These are phyloP conservation scores for Pachliopta kotzebuea DNA, from an alignment of 2,888 invertebrate genomes.

Conservation along the genomic window DNA sequence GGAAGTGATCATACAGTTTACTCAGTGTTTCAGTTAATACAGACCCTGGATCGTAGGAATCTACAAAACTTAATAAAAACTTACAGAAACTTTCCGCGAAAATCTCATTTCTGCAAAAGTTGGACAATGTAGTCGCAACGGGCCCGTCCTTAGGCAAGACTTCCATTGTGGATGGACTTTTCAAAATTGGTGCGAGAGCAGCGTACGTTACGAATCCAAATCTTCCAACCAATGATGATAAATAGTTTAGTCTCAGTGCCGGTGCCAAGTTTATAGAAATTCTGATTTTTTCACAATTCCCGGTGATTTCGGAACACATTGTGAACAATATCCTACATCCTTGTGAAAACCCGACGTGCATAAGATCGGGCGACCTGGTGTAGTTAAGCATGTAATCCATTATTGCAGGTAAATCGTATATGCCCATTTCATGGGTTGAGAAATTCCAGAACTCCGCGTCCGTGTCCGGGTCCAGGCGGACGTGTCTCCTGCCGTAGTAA, in stretches of 20 bases:
- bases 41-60: conserved; percentile 52
- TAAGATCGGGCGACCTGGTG: conserved; percentile 47
- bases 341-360: conserved; percentile 86
- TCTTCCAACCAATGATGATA: conserved; percentile 50
- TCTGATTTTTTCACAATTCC: conserved; percentile 82
- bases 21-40: conserved; percentile 46
- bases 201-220: conserved; percentile 33
- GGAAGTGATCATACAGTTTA: conserved; percentile 52
- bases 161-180: conserved; percentile 44
- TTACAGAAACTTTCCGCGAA: conserved; percentile 45
- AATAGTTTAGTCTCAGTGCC: conserved; percentile 68
- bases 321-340: conserved; percentile 85
- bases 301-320: conserved; percentile 82
- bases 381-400: conserved; percentile 54
- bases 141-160: conserved; percentile 50
- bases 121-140: conserved; percentile 48
- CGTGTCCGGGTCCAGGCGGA: conserved; percentile 48
- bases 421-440: conserved; percentile 86
- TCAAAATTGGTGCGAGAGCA: conserved; percentile 39
- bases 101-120: conserved; percentile 48
- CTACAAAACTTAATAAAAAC: conserved; percentile 39
- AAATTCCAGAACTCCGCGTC: conserved; percentile 70
- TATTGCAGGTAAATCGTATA: conserved; percentile 86
- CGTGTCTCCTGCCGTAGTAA: conserved; percentile 78
- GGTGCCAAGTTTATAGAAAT: conserved; percentile 84